These are phyloP conservation scores for Chrysaora quinquecirrha DNA, from an alignment of 30 jellyfish, hydroid and myxozoan species.

Conservation along the genomic window DNA sequence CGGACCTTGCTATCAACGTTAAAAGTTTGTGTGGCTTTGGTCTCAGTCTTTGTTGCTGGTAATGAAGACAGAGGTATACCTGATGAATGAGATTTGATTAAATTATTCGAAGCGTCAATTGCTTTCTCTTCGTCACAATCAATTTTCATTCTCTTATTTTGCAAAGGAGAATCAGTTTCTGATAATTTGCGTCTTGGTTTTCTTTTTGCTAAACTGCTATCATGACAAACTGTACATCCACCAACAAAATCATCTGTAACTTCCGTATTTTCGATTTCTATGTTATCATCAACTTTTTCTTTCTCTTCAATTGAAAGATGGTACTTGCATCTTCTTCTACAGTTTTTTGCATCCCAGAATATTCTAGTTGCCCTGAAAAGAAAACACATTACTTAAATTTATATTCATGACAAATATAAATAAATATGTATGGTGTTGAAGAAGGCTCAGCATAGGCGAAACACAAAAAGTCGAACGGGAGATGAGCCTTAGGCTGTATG, in stretches of 20 bases:
- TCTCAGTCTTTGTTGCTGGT: no score
- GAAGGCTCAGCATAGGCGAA: no score
- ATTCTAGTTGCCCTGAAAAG: conserved; percentile 65
- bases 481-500: no score
- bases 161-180: background rate
- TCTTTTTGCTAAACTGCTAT: conserved; percentile 1
- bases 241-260: background rate
- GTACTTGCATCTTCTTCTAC: conserved; percentile 76
- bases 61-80: no score
- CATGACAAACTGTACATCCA: conserved; percentile 46
- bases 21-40: no score
- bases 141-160: background rate
- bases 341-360: conserved; percentile 87
- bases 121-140: background rate
- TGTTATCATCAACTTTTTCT: conserved; percentile 1
- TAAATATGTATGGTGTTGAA: no score
- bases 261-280: conserved; percentile 16
- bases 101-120: no score
- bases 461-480: no score
- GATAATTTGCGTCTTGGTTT: background rate
- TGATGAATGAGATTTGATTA: no score
- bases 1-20: no score
- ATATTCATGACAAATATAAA: no score
- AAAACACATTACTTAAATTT: no score
- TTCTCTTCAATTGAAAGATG: conserved; percentile 54